Percentiles rank a stretch among this genome's conserved stretches.
Conservation (phyloP, 2,797 vertebrate genomes). For the Acrocephalus scirpaceus region DNA sequence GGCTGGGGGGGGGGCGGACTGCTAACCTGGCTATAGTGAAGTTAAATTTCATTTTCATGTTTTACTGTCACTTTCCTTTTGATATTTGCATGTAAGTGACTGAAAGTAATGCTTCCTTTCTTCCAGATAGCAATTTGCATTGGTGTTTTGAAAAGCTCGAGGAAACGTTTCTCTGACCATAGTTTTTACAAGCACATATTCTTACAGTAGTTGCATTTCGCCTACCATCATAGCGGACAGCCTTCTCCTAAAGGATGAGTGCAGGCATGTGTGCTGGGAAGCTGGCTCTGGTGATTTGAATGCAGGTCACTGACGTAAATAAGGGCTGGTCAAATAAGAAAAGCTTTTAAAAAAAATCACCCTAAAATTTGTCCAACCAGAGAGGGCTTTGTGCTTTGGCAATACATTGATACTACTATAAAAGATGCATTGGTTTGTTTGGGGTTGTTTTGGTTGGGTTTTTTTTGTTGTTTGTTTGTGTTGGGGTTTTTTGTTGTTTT, state of each 20-base stretch:
- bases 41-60: background rate
- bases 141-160: background rate
- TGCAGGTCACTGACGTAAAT: background rate
- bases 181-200: background rate
- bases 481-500: no score
- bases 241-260: background rate
- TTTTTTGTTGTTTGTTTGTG: no score
- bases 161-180: background rate
- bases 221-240: background rate
- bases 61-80: background rate
- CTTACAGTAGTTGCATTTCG: background rate
- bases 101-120: background rate
- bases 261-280: background rate
- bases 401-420: background rate
- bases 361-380: background rate
- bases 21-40: background rate
- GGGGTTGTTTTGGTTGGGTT: no score
- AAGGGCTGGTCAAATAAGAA: background rate
- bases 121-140: background rate
- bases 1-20: background rate
- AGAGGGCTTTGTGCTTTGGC: background rate
- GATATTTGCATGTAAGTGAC: background rate
- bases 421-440: background rate
- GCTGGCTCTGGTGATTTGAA: background rate
- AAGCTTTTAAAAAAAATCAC: background rate